A percentile compares a stretch with the other conserved stretches of the same genome.
Conservation (phyloP, 2,888 invertebrate genomes). For the Yponomeuta malinellus region DNA sequence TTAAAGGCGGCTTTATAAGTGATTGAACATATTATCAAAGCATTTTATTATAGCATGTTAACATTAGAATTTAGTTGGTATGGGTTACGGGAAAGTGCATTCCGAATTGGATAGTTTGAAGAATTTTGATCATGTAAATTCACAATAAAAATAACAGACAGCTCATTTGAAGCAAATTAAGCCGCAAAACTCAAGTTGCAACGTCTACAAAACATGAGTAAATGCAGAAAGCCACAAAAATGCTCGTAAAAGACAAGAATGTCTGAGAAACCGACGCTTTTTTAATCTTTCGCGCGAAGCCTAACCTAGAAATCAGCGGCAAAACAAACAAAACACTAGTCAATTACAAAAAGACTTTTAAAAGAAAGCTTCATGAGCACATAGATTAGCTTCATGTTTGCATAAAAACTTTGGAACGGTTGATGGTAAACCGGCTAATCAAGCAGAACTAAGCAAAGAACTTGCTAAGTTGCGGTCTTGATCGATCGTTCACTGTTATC, state of each 20-base stretch:
- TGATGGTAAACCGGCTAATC: neutral
- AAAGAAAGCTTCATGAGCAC: neutral
- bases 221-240: neutral
- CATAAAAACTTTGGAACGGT: neutral
- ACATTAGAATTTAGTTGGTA: neutral
- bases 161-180: too few relatives aligned
- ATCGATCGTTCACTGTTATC: slow-evolving; percentile 11
- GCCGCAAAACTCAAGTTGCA: neutral
- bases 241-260: neutral
- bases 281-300: neutral
- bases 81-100: too few relatives aligned
- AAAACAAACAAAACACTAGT: neutral
- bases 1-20: neutral
- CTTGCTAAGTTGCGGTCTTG: slow-evolving; percentile 11
- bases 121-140: too few relatives aligned
- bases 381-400: too few relatives aligned
- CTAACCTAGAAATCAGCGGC: neutral
- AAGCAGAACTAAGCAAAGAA: slow-evolving; percentile 3
- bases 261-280: neutral
- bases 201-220: neutral
- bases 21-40: neutral
- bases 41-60: neutral
- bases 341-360: neutral
- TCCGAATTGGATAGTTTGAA: too few relatives aligned
- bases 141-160: too few relatives aligned